Evolutionary conservation across 2,113 vertebrate species (phyloP), one percentile per base, ranked within the genome.

Genomic region (Corythaeola cristata): DNA sequence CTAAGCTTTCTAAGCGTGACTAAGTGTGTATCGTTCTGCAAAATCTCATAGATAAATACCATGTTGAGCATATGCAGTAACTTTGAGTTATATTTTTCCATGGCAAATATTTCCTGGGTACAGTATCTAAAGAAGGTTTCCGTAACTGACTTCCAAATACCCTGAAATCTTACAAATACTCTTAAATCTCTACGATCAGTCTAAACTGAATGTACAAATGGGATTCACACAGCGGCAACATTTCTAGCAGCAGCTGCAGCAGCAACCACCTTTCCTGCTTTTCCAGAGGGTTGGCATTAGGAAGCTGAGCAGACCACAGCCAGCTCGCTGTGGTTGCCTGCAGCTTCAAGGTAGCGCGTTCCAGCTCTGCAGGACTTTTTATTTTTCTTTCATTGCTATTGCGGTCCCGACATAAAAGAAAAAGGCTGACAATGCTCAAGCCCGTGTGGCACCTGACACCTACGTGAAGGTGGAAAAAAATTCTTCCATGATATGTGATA

Each of bases 231-330:
- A 21, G 67, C 44, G 53, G 75, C 74, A 95, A 62, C 37, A 50
- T 81, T 94, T 96, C 80, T 22, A 96, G 92, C 64, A 93, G 92
- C 88, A 64, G 89, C 73, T n/a, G 89, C 87, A 64, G 56, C 62
- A 69, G 56, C 62, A 69, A 53, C 12, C 82, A 45, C 87, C 59
- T 58, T 73, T 50, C 81, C 90, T 37, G 93, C 67, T 95, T 93
- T 95, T 94, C 93, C 93, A 89, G 94, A 71, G 47, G 60, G 59
- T 10, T 66, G 44, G 82, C 55, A 80, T 28, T 22, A 88, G 50
- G 74, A 74, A 37, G 88, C 44, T 17, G 64, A 74, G 62, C 95
- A 96, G 89, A 89, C 85, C 86, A 56, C 88, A 60, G 74, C 49
- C 81, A 67, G 49, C 26, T 49, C 15, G 9, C 52, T 85, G 85